Base-by-base conservation (phyloP, 2,797 vertebrate genomes). In the Monodelphis domestica region DNA sequence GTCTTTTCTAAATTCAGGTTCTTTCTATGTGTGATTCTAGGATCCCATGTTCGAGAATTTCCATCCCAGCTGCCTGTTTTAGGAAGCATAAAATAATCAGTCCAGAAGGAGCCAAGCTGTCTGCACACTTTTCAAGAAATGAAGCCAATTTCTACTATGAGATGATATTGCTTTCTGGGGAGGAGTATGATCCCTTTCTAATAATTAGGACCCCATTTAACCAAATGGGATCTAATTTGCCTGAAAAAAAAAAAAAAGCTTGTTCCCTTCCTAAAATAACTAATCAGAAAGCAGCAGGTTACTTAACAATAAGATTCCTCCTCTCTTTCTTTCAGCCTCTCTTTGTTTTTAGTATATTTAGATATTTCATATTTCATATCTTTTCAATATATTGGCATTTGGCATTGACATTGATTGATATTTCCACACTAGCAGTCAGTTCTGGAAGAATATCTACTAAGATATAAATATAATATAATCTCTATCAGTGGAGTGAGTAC, bases 1-100 rank as follows among this genome's bases (percentile, higher is more conserved):
- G 63, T 91, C n/a, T 28, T 91, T 84, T 91, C 24, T 87, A 51
- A 87, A 50, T 90, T 89, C 38, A 90, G 63, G 29, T 90, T 93
- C 21, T 84, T 33, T 51, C 1, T 90, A 12, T 1, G 3, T 50
- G 26, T 78, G 7, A 78, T 78, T 38, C n/a, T 45, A 78, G 38
- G 38, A 45, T 26, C 24, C 70, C 38, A 50, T 3, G 50, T 50
- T 50, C 38, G 38, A 84, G 70, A 84, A 70, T 90, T 94, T 92
- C 87, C 0, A 90, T 29, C 26, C 53, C 24, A 92, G n/a, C 7
- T 91, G 5, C 26, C 24, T 89, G 2, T 55, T 93, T 54, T 91
- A 92, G 50, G 54, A 89, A 89, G 17, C 12, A 26, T 50, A 78
- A 55, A 87, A 89, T 51, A 26, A 11, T 53, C 84, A 53, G 3